Percentiles rank a stretch among this genome's conserved stretches.
Evolutionary conservation across 2,113 vertebrate genomes (phyloP).

Genomic region (Alces alces): DNA sequence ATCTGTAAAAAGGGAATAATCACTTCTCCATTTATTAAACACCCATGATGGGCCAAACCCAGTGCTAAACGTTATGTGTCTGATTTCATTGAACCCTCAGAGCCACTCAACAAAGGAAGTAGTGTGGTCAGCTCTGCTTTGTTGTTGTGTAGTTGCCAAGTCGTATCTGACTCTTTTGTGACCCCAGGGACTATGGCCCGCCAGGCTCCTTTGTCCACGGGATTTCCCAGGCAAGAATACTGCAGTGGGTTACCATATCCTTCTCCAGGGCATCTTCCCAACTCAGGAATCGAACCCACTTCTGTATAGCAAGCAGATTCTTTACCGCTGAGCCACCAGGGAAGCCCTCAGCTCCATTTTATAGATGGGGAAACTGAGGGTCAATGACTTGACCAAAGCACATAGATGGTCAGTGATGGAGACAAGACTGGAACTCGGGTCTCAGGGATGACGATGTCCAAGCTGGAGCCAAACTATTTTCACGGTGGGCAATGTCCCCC

Average conservation of each 20-base stretch:
- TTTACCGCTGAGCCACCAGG: background rate
- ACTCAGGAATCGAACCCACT: background rate
- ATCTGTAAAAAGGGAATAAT: background rate
- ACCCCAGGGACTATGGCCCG: background rate
- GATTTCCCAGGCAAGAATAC: background rate
- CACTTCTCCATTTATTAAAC: background rate
- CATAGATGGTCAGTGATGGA: background rate
- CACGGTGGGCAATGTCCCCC: background rate
- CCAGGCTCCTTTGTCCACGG: background rate
- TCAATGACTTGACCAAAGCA: background rate
- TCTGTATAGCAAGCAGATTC: background rate
- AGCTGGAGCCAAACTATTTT: background rate
- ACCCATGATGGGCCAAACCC: background rate
- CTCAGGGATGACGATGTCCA: no score
- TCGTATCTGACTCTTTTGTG: background rate
- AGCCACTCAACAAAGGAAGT: rapidly evolving
- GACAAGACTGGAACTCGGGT: background rate
- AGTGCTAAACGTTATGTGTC: background rate
- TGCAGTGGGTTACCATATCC: background rate
- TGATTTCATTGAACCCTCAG: background rate
- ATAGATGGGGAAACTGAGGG: background rate
- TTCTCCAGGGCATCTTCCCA: background rate
- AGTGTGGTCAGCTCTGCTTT: background rate
- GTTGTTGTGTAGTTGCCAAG: background rate
- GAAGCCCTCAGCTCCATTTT: background rate